Base-by-base conservation (phyloP, 2,888 invertebrate genomes). In the Leucania comma region DNA sequence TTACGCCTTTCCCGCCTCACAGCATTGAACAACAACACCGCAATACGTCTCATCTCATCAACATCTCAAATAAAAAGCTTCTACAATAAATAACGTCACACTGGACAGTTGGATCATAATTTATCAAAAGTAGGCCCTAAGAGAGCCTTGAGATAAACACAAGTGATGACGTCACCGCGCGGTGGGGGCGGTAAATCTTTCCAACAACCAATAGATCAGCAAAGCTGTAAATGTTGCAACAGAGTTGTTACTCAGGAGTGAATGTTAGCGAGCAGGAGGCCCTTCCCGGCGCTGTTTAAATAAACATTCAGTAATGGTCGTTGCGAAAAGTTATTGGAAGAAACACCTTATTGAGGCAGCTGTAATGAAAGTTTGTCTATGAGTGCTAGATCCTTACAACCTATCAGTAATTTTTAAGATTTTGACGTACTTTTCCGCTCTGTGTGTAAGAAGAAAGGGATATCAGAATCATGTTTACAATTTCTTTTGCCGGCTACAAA, bases 81-180 rank as follows among this genome's bases (percentile, higher is more conserved):
- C n/a, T 65, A 46, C 63, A 58, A 78, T 82, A 83, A 83, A 83
- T 68, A 58, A 80, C 63, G 2, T 60, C 29, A 63, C 67, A 53
- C 65, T 57, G 64, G 64, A 64, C 75, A 73, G 68, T 65, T 75
- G 70, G 74, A 68, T 78, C 71, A 83, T 81, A 82, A 82, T 79
- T 83, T 74, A 82, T 62, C 68, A 69, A 65, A 75, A 73, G 66
- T 78, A 70, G 82, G 72, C 78, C 82, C 82, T 83, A 82, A 24
- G 29, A 78, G 53, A 83, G 78, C 74, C 79, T 73, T 81, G 84
- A 79, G 83, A 71, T 83, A 81, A 74, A 83, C 70, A 75, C 69
- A 68, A 72, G 59, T 71, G 71, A 54, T 79, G 80, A 77, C 81
- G 84, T 82, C 81, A 51, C 48, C 65, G 66, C 59, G 32, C 64